Base-by-base conservation (phyloP, 2,888 invertebrate species). In the Mesorhabditis belari region DNA sequence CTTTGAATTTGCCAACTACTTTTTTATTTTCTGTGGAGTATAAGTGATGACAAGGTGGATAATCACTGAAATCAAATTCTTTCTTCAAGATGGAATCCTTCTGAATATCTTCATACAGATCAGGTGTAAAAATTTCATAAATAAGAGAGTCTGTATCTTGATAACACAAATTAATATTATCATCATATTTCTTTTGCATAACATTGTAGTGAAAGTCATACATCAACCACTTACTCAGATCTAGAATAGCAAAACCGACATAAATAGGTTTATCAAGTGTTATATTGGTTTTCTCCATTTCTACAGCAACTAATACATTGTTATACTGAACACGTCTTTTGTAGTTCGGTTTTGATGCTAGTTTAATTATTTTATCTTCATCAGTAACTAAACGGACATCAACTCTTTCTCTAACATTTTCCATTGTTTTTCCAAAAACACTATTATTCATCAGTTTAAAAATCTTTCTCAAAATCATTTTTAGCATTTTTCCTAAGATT, bases 341-440 rank as follows among this genome's bases (percentile, higher is more conserved):
- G n/a, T n/a, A n/a, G n/a, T n/a, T n/a, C n/a, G n/a, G n/a, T n/a
- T n/a, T 61, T 53, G 56, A 58, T 25, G 61, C 59, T 23, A 65
- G 21, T 49, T 67, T 67, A 24, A 35, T 17, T 35, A 49, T 58
- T 52, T 60, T 60, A 55, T 65, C 55, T 26, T 56, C 51, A 52
- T 65, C 57, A 24, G 50, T 49, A 56, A 67, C 69, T 27, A 81
- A 54, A 26, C 65, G 58, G 2, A 85, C 71, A 66, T 81, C 76
- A n/a, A 76, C 70, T 55, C 76, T 70, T 51, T 82, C 82, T 29
- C 80, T 65, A 12, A 81, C 79, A 73, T 83, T 83, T 69, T 82
- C 82, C 79, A 83, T 82, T 1, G 81, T 81, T 73, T 83, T 83
- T 3, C 81, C 80, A 68, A 77, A 82, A 21, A 80, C 74, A 5